Base-by-base conservation (phyloP, 64 coral and sea anemone genomes). In the Stichodactyla helianthus region DNA sequence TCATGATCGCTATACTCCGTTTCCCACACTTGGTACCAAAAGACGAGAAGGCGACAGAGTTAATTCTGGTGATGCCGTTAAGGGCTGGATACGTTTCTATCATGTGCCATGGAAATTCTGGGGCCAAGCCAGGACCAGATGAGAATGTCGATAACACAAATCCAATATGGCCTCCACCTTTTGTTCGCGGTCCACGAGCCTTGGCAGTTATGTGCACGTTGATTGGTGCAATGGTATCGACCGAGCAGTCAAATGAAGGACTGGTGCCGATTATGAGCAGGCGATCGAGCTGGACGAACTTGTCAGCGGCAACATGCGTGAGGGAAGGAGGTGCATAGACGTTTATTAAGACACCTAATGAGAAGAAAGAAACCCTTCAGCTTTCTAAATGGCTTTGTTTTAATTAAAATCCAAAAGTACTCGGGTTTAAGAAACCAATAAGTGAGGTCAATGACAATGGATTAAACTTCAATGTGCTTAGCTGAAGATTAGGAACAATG, bases 21-120 rank as follows among this genome's bases (percentile, higher is more conserved):
- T 44, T 62, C 12, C 93, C 89, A 84, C 93, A 94, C 50, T 54
- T 88, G 28, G 71, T 80, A 58, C 89, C 93, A 91, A 94, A 94
- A 20, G 83, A 58, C 6, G 86, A 60, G 77, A 94, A 91, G 51
- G 14, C 53, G 67, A 94, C 81, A 14, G 65, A 26, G 50, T 6
- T 67, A 16, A 91, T 79, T 63, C 25, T 77, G 9, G 86, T 87
- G 6, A 88, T 77, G 10, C 93, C 93, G 7, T 55, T 25, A 55
- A 94, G 88, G 31, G 93, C 93, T 18, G 93, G 93, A 12, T 91
- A 87, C 62, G 35, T 50, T n/a, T 50, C 31, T 2, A 88, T 22
- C 18, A 50, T 15, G 57, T 94, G 65, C 93, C 93, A 94, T 6
- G 85, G 54, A 18, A 77, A 50, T 51, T 88, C 53, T n/a, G 93